These are phyloP conservation scores for Bursaphelenchus okinawaensis DNA, from an alignment of 2,888 invertebrate genomes.

Conservation along the genomic window DNA sequence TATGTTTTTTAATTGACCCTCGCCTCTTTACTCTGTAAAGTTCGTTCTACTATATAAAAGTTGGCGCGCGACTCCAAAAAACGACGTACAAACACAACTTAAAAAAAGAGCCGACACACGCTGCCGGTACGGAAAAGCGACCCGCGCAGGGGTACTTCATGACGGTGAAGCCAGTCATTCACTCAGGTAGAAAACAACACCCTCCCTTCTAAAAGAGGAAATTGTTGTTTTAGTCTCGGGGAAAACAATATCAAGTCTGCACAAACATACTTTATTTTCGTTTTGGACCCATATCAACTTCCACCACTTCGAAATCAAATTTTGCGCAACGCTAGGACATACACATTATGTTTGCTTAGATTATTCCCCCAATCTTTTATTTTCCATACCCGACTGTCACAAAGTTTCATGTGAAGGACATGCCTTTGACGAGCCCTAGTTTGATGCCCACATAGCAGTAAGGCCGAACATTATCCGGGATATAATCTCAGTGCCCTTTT, in stretches of 20 bases:
- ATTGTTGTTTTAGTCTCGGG: neutral
- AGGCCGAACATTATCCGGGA: neutral
- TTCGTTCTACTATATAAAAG: too few species aligned
- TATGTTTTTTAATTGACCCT: too few species aligned
- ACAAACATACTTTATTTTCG: neutral
- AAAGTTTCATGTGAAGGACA: neutral
- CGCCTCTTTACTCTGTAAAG: too few species aligned
- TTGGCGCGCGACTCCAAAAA: neutral
- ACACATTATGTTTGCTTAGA: neutral
- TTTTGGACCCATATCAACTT: neutral
- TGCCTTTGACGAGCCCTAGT: neutral
- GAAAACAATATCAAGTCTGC: neutral
- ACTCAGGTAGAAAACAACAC: neutral
- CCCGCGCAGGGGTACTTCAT: neutral
- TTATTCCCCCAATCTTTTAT: neutral
- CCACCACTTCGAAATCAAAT: neutral
- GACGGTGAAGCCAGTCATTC: neutral
- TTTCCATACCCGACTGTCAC: neutral
- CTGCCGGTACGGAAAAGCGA: neutral
- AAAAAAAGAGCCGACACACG: neutral
- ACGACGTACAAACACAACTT: neutral
- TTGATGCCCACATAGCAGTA: neutral
- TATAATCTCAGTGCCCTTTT: neutral
- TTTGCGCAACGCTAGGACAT: neutral
- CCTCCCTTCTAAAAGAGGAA: neutral